Conservation (phyloP, 1,140 invertebrate species). For the Lineus longissimus region DNA sequence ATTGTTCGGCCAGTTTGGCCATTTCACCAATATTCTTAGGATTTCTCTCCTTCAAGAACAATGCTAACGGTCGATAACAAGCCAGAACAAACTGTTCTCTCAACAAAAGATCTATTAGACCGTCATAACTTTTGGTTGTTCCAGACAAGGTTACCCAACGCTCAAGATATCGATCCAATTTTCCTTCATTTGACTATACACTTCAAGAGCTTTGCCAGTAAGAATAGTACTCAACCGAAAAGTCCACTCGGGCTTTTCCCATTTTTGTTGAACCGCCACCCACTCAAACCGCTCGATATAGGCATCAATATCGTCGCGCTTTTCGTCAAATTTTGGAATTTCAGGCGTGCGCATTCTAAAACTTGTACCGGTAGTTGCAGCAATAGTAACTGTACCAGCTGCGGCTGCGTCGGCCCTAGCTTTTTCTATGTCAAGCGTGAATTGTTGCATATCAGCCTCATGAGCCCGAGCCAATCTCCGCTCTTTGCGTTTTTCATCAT, state of each 20-base stretch:
- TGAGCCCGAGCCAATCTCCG: no score
- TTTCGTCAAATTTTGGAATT: conserved; percentile 19
- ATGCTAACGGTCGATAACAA: neutral
- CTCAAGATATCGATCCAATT: neutral
- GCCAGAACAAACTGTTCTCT: neutral
- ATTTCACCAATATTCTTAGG: conserved; percentile 1
- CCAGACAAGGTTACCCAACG: neutral
- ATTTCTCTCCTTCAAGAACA: neutral
- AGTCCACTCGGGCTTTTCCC: conserved; percentile 14
- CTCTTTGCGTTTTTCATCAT: no score
- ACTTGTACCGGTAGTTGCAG: neutral
- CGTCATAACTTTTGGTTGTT: neutral
- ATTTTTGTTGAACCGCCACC: conserved; percentile 14
- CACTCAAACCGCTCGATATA: conserved; percentile 19
- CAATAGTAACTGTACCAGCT: no score
- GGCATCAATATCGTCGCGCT: conserved; percentile 21
- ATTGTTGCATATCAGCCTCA: no score
- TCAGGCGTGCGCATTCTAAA: neutral
- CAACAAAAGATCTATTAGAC: neutral
- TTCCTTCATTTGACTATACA: conserved; percentile 17
- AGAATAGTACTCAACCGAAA: conserved; percentile 17
- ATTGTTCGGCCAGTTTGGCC: neutral
- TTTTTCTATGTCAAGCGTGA: no score
- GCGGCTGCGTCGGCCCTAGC: no score
- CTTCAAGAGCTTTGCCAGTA: conserved; percentile 23